Evolutionary conservation across 35 echinoderm and acorn worm genomes (phyloP).

Genomic region (Lytechinus variegatus): DNA sequence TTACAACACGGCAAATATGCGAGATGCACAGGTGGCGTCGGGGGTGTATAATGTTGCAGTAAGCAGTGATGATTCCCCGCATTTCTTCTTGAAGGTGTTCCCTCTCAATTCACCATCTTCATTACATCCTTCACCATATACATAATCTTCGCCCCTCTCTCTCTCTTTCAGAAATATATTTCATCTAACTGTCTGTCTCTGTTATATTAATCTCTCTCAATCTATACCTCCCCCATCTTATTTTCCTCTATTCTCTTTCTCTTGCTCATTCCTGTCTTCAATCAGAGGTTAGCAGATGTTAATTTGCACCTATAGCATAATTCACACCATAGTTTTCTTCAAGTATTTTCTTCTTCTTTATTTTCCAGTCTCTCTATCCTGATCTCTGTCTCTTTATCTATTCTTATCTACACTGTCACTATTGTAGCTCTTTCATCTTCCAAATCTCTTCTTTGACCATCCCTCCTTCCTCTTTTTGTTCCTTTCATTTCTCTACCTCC

Average conservation of each 20-base stretch:
- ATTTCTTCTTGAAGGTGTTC: background rate
- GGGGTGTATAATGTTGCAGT: slow-evolving; percentile 17
- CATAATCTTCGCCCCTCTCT: background rate
- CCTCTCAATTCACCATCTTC: background rate
- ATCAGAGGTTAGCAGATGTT: no score
- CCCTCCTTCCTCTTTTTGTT: no score
- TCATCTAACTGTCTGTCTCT: background rate
- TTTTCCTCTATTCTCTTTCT: background rate
- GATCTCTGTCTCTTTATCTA: no score
- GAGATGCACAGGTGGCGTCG: background rate
- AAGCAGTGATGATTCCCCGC: background rate
- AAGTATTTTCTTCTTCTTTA: no score
- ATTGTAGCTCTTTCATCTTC: no score
- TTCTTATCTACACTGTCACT: no score
- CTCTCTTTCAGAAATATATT: background rate
- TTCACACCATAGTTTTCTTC: no score
- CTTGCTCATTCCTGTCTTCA: no score
- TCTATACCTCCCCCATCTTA: background rate
- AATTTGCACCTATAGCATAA: no score
- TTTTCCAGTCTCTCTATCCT: no score
- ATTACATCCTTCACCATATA: background rate
- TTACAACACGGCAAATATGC: background rate
- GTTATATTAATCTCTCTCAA: background rate
- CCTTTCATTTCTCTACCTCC: no score
- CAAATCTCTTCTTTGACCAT: no score